phyloP scores from a whole-genome alignment of 2,113 vertebrate species.

The Bos indicus region DNA sequence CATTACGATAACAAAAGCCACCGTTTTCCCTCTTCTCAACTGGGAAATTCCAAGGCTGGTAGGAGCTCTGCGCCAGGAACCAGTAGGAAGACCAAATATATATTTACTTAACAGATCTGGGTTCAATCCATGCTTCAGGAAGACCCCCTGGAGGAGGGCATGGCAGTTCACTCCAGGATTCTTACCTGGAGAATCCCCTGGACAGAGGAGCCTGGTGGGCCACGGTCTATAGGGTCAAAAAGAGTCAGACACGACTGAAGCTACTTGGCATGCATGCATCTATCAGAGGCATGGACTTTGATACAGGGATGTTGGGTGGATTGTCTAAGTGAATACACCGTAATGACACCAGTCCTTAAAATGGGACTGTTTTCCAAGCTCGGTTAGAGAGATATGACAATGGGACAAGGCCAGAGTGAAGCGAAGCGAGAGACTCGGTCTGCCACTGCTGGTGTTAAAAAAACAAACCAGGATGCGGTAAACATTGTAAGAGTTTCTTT shows the following conservation, averaged over 20 bases:
- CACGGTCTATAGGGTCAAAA: fast-evolving
- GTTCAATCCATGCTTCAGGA: neutral
- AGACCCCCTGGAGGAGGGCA: neutral
- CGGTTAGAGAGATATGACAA: too few relatives aligned
- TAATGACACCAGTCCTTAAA: neutral
- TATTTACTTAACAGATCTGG: neutral
- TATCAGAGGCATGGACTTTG: neutral
- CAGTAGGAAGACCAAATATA: neutral
- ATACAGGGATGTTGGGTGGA: neutral
- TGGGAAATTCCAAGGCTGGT: neutral
- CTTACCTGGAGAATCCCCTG: neutral
- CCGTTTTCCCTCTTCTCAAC: neutral
- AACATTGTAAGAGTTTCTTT: neutral
- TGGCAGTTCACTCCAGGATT: neutral
- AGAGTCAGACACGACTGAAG: neutral
- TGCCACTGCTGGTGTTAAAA: neutral
- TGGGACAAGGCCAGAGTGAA: neutral
- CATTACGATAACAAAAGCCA: neutral
- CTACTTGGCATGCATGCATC: neutral
- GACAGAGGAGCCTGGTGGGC: neutral
- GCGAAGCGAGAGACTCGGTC: neutral
- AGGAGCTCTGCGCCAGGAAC: neutral
- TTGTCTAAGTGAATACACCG: too few relatives aligned
- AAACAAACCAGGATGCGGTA: neutral
- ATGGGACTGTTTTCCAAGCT: neutral